A percentile compares a stretch with the other conserved stretches of the same genome.
These are phyloP conservation scores for Thymelicus acteon DNA, from an alignment of 2,888 invertebrate genomes.

Conservation along the genomic window DNA sequence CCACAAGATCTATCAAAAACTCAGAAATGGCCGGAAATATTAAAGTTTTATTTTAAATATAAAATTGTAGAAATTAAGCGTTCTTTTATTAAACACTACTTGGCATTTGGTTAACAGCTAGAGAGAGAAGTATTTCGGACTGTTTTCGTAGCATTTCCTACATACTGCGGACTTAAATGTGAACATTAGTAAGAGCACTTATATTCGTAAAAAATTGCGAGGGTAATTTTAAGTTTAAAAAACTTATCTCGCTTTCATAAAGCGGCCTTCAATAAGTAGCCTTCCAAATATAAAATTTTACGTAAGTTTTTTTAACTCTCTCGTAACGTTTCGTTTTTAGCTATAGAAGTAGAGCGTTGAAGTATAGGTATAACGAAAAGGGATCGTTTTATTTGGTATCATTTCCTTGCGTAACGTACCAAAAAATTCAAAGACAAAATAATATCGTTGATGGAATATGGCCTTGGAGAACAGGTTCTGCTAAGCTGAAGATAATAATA, in stretches of 20 bases:
- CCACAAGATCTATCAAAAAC: too few species aligned
- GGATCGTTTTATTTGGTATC: too few species aligned
- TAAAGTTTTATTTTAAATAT: too few species aligned
- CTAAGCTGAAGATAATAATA: too few species aligned
- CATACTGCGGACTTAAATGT: constrained; percentile 21
- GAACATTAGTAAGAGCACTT: constrained; percentile 18
- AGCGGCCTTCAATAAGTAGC: constrained; percentile 6
- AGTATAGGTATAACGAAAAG: too few species aligned
- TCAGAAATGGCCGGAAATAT: neutral
- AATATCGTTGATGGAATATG: too few species aligned
- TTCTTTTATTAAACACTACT: constrained; percentile 10
- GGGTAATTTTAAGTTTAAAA: constrained; percentile 21
- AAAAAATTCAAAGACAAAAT: too few species aligned
- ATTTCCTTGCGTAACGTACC: too few species aligned
- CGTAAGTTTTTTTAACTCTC: neutral
- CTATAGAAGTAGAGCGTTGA: neutral
- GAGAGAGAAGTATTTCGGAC: constrained; percentile 21
- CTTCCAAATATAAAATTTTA: neutral
- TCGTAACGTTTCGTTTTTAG: neutral
- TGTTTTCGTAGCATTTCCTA: constrained; percentile 8
- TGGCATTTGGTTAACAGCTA: constrained; percentile 13
- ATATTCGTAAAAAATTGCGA: constrained; percentile 20
- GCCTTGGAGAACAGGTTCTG: too few species aligned
- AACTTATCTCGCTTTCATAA: constrained; percentile 14
- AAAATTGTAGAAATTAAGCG: neutral